Conservation (phyloP, 2,888 invertebrate species). For the Seira ritae region DNA sequence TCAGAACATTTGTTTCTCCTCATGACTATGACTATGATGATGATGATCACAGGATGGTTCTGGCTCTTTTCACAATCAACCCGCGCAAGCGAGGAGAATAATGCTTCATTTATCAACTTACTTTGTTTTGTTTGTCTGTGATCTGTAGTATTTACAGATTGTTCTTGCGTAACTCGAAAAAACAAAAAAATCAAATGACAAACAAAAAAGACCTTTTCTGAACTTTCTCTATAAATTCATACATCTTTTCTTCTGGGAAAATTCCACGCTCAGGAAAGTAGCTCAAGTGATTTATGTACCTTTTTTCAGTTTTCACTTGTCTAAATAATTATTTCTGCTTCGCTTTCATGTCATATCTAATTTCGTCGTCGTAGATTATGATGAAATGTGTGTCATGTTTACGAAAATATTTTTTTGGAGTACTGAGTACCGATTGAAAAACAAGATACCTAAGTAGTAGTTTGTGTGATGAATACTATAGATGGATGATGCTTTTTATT, state of each 20-base stretch:
- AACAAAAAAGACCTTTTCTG: background rate
- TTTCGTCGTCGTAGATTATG: too few relatives aligned
- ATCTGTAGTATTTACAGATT: too few relatives aligned
- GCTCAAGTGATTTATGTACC: background rate
- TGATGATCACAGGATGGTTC: too few relatives aligned
- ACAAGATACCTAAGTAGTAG: constrained; percentile 52
- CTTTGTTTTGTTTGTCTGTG: background rate
- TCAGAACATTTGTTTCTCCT: too few relatives aligned
- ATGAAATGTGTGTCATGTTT: constrained; percentile 55
- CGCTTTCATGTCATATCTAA: constrained; percentile 31
- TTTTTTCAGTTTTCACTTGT: constrained; percentile 21
- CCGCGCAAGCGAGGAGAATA: too few relatives aligned
- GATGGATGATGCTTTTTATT: too few relatives aligned
- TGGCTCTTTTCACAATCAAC: too few relatives aligned
- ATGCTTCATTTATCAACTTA: background rate
- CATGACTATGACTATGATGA: too few relatives aligned
- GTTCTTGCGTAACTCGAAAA: background rate
- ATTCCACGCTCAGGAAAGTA: too few relatives aligned
- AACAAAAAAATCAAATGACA: background rate
- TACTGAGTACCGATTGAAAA: constrained; percentile 53
- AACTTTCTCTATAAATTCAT: background rate
- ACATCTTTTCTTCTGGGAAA: too few relatives aligned
- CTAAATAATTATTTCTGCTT: constrained; percentile 10
- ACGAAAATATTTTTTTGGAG: constrained; percentile 32
- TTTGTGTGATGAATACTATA: background rate